A percentile compares a stretch with the other conserved stretches of the same genome.
Evolutionary conservation across 2,888 invertebrate species (phyloP).

Genomic region (Pyrrhosoma nymphula): DNA sequence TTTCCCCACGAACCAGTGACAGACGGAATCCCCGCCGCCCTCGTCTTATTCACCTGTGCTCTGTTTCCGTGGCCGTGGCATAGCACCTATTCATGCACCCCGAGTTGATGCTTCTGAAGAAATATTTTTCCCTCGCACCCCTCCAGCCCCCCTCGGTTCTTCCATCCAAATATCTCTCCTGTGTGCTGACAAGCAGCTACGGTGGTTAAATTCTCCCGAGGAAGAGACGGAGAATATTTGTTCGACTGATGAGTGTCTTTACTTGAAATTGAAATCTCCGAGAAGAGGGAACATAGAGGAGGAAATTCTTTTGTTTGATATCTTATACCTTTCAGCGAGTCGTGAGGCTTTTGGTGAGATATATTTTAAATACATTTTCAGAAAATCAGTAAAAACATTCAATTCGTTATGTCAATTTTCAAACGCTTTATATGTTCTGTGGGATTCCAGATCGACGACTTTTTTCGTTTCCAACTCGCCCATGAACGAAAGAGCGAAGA

Average conservation of each 20-base stretch:
- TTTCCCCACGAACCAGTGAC: background rate
- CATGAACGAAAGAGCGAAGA: too few species aligned
- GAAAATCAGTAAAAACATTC: background rate
- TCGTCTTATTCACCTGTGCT: background rate
- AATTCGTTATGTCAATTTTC: background rate
- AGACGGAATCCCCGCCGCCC: background rate
- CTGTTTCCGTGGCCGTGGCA: background rate
- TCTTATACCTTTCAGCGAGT: background rate
- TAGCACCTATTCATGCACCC: background rate
- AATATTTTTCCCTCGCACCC: background rate
- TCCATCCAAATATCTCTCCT: background rate
- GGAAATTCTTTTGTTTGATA: background rate
- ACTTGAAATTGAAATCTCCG: background rate
- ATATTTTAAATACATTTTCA: background rate
- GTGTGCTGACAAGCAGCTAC: slow-evolving; percentile 4
- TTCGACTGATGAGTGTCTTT: too few species aligned
- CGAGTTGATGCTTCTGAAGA: slow-evolving; percentile 24
- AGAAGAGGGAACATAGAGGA: background rate
- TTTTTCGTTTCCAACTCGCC: too few species aligned
- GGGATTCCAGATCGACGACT: too few species aligned
- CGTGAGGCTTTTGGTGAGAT: background rate
- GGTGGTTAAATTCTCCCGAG: background rate
- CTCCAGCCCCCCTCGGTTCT: background rate
- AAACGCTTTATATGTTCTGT: too few species aligned
- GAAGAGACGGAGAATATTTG: background rate